Base-by-base conservation (phyloP, 2,888 invertebrate genomes). In the Steromphala cineraria region DNA sequence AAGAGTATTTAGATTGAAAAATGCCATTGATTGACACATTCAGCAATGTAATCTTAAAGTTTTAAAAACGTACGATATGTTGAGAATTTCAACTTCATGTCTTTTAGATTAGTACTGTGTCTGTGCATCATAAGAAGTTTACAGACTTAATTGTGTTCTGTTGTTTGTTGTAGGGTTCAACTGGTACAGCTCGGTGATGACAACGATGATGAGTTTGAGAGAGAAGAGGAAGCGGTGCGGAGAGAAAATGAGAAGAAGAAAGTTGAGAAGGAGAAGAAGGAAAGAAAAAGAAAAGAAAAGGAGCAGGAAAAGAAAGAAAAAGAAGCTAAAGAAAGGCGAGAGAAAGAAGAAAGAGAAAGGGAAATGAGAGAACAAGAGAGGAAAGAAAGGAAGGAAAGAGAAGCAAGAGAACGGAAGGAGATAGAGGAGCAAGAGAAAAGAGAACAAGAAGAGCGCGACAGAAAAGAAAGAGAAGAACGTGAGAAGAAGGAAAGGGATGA, bases 371-470 rank as follows among this genome's bases (percentile, higher is more conserved):
- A 28, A 75, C 19, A 24, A 19, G 24, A 53, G 24, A 74, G n/a
- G 7, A 78, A 56, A 24, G 28, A 46, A 46, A 46, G 17, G 52
- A 67, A 46, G 40, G 53, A 28, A 31, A n/a, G 46, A 15, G n/a
- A 52, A 17, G 36, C 13, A 17, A 67, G 52, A 28, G 13, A n/a
- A 28, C 19, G 28, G 56, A 80, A 13, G 19, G 24, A 36, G 21
- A 46, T 5, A 67, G 28, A 55, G 15, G 4, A 53, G n/a, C n/a
- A 67, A 31, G 15, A 77, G 28, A 79, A 17, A 53, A 67, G 55
- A 71, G 62, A 80, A 67, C 13, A 13, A 53, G 36, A 31, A 56
- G 53, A 83, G 74, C 55, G 74, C 56, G 53, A 78, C 28, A 75
- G 55, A 4, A 71, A 62, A 67, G 71, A 71, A 19, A 46, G 56